Percentiles rank a stretch among this genome's conserved stretches.
Evolutionary conservation across 2,888 invertebrate genomes (phyloP).

Genomic region (Sarcophaga carnaria): DNA sequence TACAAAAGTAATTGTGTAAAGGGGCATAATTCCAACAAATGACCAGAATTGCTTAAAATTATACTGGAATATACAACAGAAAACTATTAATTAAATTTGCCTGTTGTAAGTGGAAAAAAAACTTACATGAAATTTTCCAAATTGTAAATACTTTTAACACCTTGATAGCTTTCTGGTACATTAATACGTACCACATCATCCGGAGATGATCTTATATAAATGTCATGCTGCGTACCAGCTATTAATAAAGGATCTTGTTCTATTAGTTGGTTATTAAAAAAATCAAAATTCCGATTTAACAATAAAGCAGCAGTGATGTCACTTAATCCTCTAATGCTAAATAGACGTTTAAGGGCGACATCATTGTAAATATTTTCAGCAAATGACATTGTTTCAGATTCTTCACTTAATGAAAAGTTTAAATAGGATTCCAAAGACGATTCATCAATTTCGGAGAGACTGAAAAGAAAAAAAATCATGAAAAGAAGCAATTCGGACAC

Average conservation of each 20-base stretch:
- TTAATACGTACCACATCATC: slow-evolving; percentile 72
- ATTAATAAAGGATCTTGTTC: slow-evolving; percentile 67
- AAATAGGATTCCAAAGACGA: slow-evolving; percentile 72
- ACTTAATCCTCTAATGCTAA: slow-evolving; percentile 70
- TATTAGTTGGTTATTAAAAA: neutral
- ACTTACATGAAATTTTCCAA: slow-evolving; percentile 78
- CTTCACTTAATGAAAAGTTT: slow-evolving; percentile 76
- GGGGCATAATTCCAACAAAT: slow-evolving; percentile 79
- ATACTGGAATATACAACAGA: slow-evolving; percentile 71
- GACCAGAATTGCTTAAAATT: slow-evolving; percentile 77
- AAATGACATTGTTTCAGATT: slow-evolving; percentile 73
- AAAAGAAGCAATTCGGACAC: too few relatives aligned
- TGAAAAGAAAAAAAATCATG: slow-evolving; percentile 43
- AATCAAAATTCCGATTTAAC: slow-evolving; percentile 61
- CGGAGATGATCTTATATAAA: slow-evolving; percentile 72
- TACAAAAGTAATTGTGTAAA: slow-evolving; percentile 74
- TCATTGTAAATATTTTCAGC: slow-evolving; percentile 75
- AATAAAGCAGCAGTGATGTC: slow-evolving; percentile 71
- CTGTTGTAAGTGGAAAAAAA: neutral
- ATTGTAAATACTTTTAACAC: slow-evolving; percentile 77
- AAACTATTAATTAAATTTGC: neutral
- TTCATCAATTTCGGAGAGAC: slow-evolving; percentile 78
- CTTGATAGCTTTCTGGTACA: slow-evolving; percentile 74
- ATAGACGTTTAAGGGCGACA: slow-evolving; percentile 73
- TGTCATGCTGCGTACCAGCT: slow-evolving; percentile 71